These are phyloP conservation scores for Spisula solida DNA, from an alignment of 2,888 invertebrate species.

Conservation along the genomic window DNA sequence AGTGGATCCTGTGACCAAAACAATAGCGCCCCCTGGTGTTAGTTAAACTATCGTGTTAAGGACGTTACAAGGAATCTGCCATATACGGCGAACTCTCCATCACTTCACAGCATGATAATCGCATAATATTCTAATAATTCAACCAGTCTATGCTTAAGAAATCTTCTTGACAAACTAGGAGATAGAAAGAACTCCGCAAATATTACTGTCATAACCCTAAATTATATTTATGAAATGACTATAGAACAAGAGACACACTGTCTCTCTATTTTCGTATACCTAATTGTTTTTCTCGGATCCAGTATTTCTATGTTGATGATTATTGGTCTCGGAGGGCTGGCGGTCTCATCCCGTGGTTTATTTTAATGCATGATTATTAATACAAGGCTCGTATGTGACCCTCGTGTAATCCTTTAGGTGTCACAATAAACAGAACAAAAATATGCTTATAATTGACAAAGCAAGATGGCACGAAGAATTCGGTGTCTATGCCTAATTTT, in stretches of 20 bases:
- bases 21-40: not conserved
- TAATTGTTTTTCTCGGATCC: slow-evolving; percentile 75
- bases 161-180: slow-evolving; percentile 38
- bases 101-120: not conserved
- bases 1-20: not conserved
- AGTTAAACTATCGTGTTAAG: slow-evolving; percentile 15
- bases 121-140: slow-evolving; percentile 19
- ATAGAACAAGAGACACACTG: slow-evolving; percentile 56
- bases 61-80: not conserved
- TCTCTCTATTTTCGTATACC: slow-evolving; percentile 67
- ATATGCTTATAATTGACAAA: slow-evolving; percentile 70
- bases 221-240: slow-evolving; percentile 72
- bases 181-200: slow-evolving; percentile 45
- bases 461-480: slow-evolving; percentile 64
- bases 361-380: slow-evolving; percentile 72
- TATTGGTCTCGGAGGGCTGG: slow-evolving; percentile 63
- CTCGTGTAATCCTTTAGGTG: slow-evolving; percentile 65
- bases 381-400: slow-evolving; percentile 68
- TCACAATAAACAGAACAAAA: slow-evolving; percentile 63
- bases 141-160: slow-evolving; percentile 13
- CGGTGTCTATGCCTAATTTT: slow-evolving; percentile 58
- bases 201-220: slow-evolving; percentile 71
- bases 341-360: slow-evolving; percentile 63
- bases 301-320: slow-evolving; percentile 67
- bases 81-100: slow-evolving; percentile 7